These are phyloP conservation scores for Hesperia comma DNA, from an alignment of 2,888 invertebrate species.

Conservation along the genomic window DNA sequence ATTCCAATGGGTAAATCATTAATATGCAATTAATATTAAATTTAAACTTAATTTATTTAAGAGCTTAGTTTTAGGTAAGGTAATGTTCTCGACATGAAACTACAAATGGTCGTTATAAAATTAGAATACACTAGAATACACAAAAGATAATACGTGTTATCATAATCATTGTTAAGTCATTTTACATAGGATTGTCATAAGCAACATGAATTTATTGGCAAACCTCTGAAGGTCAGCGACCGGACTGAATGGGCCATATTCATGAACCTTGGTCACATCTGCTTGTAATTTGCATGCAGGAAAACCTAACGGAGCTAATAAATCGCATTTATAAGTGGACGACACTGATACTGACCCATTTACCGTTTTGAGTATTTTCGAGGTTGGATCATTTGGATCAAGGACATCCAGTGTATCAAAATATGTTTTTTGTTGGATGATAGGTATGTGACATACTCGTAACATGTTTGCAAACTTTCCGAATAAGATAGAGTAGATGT, in stretches of 20 bases:
- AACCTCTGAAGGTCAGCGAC: conserved; percentile 22
- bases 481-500: neutral
- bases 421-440: neutral
- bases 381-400: neutral
- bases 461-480: neutral
- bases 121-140: too few species aligned
- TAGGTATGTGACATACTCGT: neutral
- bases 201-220: conserved; percentile 5
- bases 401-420: neutral
- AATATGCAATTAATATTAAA: too few species aligned
- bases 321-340: conserved; percentile 13
- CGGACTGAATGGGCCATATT: conserved; percentile 12
- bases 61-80: too few species aligned
- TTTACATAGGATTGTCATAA: too few species aligned
- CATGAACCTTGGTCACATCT: conserved; percentile 14
- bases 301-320: conserved; percentile 12
- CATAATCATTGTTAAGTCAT: too few species aligned
- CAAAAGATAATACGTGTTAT: too few species aligned
- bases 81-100: too few species aligned
- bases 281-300: conserved; percentile 17
- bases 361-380: conserved; percentile 12
- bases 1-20: too few species aligned
- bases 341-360: conserved; percentile 5
- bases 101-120: too few species aligned
- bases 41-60: too few species aligned